Percentiles rank a stretch among this genome's conserved stretches.
These are phyloP conservation scores for Dolichopus griseipennis DNA, from an alignment of 2,888 invertebrate species.

Conservation along the genomic window DNA sequence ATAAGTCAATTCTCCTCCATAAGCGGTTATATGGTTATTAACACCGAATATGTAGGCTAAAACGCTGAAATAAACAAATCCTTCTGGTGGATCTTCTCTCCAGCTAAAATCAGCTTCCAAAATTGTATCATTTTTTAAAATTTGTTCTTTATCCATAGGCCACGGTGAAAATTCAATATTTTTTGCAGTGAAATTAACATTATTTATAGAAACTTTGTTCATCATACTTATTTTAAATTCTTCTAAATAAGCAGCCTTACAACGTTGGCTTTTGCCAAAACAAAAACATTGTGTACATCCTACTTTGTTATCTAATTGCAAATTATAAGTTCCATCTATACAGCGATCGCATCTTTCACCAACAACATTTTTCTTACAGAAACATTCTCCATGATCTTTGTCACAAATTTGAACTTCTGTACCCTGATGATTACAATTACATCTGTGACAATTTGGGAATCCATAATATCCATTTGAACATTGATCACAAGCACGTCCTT, in stretches of 20 bases:
- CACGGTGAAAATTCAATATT: conserved; percentile 33
- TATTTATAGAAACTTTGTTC: conserved; percentile 32
- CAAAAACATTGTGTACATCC: conserved; percentile 98
- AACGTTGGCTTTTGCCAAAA: conserved; percentile 83
- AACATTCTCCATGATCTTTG: conserved; percentile 56
- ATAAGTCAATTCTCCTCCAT: conserved; percentile 79
- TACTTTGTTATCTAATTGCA: conserved; percentile 70
- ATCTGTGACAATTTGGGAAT: conserved; percentile 81
- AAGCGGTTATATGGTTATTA: conserved; percentile 73
- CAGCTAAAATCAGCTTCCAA: conserved; percentile 37
- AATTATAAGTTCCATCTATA: conserved; percentile 80
- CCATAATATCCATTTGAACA: conserved; percentile 76
- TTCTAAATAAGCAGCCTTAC: conserved; percentile 63
- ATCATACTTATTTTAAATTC: conserved; percentile 41
- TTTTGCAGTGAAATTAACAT: conserved; percentile 29
- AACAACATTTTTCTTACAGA: conserved; percentile 66
- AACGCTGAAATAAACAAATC: conserved; percentile 38
- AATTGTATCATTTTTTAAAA: conserved; percentile 39
- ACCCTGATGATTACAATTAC: conserved; percentile 73
- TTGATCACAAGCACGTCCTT: conserved; percentile 79
- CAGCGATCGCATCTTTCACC: conserved; percentile 78
- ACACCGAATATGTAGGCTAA: conserved; percentile 39
- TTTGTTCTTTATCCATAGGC: conserved; percentile 31
- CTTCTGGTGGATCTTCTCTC: conserved; percentile 31
- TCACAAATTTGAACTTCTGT: conserved; percentile 84